These are phyloP conservation scores for Chionis minor DNA, from an alignment of 2,113 vertebrate species.

Conservation along the genomic window DNA sequence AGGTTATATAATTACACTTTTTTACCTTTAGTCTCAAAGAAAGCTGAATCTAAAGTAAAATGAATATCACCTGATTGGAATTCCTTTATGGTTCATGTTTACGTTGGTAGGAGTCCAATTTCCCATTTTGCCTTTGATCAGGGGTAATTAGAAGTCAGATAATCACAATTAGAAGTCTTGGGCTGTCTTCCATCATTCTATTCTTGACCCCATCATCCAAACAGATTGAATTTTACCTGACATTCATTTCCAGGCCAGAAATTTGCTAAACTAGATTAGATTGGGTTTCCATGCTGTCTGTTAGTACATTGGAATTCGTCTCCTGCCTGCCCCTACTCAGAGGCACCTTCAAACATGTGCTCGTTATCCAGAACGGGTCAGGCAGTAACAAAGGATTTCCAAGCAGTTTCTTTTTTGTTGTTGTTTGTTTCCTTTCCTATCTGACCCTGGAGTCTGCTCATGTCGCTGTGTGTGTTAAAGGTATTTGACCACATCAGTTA, in stretches of 20 bases:
- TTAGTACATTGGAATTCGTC: slow-evolving; percentile 43
- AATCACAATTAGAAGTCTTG: slow-evolving; percentile 69
- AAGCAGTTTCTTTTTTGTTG: slow-evolving; percentile 26
- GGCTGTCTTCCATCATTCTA: slow-evolving; percentile 65
- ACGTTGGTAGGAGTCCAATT: slow-evolving; percentile 66
- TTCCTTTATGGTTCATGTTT: slow-evolving; percentile 70
- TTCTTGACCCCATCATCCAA: slow-evolving; percentile 61
- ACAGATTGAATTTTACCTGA: slow-evolving; percentile 69
- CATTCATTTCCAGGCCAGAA: slow-evolving; percentile 73
- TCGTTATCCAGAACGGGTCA: slow-evolving; percentile 20
- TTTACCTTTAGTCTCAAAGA: slow-evolving; percentile 48
- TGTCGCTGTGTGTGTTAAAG: slow-evolving; percentile 29
- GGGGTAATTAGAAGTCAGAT: slow-evolving; percentile 72
- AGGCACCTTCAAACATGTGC: slow-evolving; percentile 60
- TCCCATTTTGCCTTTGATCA: slow-evolving; percentile 74
- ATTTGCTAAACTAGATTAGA: slow-evolving; percentile 66
- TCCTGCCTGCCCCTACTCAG: slow-evolving; percentile 54
- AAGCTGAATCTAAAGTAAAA: slow-evolving; percentile 57
- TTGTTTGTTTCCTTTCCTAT: slow-evolving; percentile 43
- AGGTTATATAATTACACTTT: slow-evolving; percentile 43
- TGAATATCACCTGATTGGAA: slow-evolving; percentile 60
- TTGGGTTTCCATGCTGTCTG: slow-evolving; percentile 68
- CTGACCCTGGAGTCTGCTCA: slow-evolving; percentile 26
- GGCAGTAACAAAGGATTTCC: slow-evolving; percentile 49
- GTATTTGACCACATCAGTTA: slow-evolving; percentile 47